A percentile compares a stretch with the other conserved stretches of the same genome.
phyloP scores from a whole-genome alignment of 2,888 invertebrate genomes.

The Drosophila suboccidentalis region DNA sequence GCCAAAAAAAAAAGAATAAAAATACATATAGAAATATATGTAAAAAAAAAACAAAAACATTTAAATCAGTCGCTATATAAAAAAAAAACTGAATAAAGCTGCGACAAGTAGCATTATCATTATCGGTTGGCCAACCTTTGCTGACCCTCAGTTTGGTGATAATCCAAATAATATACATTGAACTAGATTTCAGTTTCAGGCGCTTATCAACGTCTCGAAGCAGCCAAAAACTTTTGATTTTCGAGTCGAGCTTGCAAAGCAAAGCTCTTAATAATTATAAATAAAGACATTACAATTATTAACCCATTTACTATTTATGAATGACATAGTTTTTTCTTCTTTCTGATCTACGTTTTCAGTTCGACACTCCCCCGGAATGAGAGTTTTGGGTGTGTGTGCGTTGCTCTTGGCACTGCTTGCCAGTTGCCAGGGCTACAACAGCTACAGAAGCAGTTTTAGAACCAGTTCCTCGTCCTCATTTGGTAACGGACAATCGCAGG shows the following conservation, averaged over 20 bases:
- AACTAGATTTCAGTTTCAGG: constrained; percentile 64
- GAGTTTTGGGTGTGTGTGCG: constrained; percentile 66
- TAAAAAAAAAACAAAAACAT: not conserved
- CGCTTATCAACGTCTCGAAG: constrained; percentile 52
- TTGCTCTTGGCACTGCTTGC: constrained; percentile 69
- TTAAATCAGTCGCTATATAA: constrained; percentile 3
- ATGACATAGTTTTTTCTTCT: constrained; percentile 57
- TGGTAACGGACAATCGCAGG: constrained; percentile 34
- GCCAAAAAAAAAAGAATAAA: constrained; percentile 41
- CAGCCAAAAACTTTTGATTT: constrained; percentile 34
- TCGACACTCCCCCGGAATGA: constrained; percentile 64
- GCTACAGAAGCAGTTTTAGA: constrained; percentile 60
- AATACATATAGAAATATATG: constrained; percentile 6
- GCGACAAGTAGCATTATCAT: constrained; percentile 32
- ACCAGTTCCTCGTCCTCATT: constrained; percentile 60
- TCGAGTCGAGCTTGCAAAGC: constrained; percentile 13
- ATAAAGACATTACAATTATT: constrained; percentile 11
- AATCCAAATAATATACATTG: constrained; percentile 53
- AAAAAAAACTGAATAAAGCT: constrained; percentile 6
- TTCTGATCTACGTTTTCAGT: constrained; percentile 35
- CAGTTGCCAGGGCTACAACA: constrained; percentile 57
- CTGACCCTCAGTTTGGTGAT: constrained; percentile 54
- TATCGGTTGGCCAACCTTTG: constrained; percentile 64
- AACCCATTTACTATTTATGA: constrained; percentile 50
- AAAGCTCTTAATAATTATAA: not conserved